Evolutionary conservation across 2,113 vertebrate species (phyloP).

Genomic region (Piaya cayana): DNA sequence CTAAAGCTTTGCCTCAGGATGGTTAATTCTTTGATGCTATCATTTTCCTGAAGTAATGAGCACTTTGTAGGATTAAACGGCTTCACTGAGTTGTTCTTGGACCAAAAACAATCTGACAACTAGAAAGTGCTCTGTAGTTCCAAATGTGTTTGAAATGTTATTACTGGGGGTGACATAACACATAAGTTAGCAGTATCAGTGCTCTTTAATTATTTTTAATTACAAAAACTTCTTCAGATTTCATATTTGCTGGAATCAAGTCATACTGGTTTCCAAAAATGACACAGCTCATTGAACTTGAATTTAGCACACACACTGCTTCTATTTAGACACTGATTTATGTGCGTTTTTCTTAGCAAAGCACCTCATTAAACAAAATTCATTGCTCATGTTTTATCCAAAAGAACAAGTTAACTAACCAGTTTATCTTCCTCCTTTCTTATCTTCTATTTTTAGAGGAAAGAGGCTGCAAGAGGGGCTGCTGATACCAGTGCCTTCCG

Average conservation of each 20-base stretch:
- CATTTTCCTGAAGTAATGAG: slow-evolving; percentile 60
- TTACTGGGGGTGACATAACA: slow-evolving; percentile 39
- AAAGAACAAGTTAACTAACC: slow-evolving; percentile 24
- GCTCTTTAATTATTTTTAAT: slow-evolving; percentile 21
- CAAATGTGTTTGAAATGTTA: slow-evolving; percentile 16
- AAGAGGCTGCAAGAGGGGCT: not conserved
- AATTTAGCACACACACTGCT: not conserved
- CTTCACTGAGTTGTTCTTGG: slow-evolving; percentile 44
- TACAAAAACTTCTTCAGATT: not conserved
- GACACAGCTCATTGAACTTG: not conserved
- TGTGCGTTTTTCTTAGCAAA: slow-evolving; percentile 48
- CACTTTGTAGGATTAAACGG: slow-evolving; percentile 57
- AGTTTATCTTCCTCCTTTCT: not conserved
- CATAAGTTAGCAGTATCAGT: not conserved
- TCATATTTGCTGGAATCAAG: slow-evolving; percentile 46
- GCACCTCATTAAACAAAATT: slow-evolving; percentile 29
- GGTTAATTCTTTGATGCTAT: slow-evolving; percentile 63
- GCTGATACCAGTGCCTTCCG: not conserved
- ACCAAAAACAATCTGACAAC: slow-evolving; percentile 48
- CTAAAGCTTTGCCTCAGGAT: slow-evolving; percentile 39
- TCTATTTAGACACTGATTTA: slow-evolving; percentile 40
- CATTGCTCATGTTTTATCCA: not conserved
- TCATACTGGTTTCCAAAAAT: slow-evolving; percentile 29
- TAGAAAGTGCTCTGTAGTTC: slow-evolving; percentile 13
- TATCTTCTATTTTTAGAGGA: not conserved